A percentile compares a stretch with the other conserved stretches of the same genome.
These are phyloP conservation scores for Archivesica marissinica DNA, from an alignment of 1,140 invertebrate species.

Conservation along the genomic window DNA sequence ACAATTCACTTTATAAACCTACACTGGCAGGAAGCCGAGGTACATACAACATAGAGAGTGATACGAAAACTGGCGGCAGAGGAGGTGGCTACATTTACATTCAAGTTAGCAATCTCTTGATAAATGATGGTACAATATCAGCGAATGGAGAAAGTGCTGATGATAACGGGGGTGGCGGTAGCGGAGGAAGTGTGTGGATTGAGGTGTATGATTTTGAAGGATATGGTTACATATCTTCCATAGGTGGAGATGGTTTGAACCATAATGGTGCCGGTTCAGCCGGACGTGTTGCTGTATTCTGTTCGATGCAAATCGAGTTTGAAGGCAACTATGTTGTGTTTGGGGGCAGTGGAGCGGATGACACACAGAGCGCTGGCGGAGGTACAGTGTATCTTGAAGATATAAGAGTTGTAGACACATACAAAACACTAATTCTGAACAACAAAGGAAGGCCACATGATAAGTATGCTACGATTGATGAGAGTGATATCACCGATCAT, in stretches of 20 bases:
- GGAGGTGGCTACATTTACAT: conserved; percentile 74
- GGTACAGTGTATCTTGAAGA: conserved; percentile 77
- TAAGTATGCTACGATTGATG: conserved; percentile 73
- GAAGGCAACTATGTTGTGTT: conserved; percentile 68
- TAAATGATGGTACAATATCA: conserved; percentile 74
- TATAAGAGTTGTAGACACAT: conserved; percentile 58
- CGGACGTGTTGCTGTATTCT: conserved; percentile 73
- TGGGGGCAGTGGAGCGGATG: conserved; percentile 64
- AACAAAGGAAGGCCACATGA: conserved; percentile 70
- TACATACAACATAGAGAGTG: conserved; percentile 25
- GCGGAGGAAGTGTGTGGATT: conserved; percentile 76
- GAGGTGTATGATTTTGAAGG: conserved; percentile 71
- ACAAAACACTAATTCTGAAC: conserved; percentile 70
- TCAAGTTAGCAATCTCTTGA: conserved; percentile 65
- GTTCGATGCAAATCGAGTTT: conserved; percentile 64
- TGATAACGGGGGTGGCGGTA: conserved; percentile 69
- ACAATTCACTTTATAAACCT: conserved; percentile 74
- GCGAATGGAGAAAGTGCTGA: conserved; percentile 66
- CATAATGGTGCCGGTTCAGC: conserved; percentile 72
- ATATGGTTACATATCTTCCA: conserved; percentile 68
- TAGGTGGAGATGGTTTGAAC: conserved; percentile 66
- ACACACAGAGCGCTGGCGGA: conserved; percentile 65
- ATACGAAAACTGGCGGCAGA: conserved; percentile 62
- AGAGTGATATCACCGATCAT: conserved; percentile 62
- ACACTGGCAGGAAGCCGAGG: conserved; percentile 69